phyloP scores from a whole-genome alignment of 2,797 vertebrate species.

The Peromyscus nudipes region DNA sequence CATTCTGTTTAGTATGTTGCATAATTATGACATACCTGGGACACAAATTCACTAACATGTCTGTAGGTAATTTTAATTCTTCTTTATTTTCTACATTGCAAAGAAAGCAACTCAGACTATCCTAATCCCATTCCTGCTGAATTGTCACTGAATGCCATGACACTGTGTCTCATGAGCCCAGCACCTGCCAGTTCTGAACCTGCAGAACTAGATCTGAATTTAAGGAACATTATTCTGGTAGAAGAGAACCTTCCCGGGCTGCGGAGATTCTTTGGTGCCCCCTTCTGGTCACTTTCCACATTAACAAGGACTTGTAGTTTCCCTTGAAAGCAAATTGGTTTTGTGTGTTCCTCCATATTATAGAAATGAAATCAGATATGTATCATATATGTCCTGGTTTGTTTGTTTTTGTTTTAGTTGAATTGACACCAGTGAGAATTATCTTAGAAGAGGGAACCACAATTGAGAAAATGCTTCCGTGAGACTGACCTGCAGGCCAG shows the following conservation, averaged over 20 bases:
- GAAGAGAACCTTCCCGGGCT: not conserved
- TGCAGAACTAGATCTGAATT: not conserved
- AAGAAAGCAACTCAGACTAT: not conserved
- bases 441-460: too few relatives aligned
- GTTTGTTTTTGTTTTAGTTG: not conserved
- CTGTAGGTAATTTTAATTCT: not conserved
- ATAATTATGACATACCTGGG: not conserved
- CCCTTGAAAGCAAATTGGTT: not conserved
- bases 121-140: not conserved
- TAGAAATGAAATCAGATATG: not conserved
- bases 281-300: not conserved
- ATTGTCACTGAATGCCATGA: not conserved
- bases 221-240: not conserved
- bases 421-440: not conserved
- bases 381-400: not conserved
- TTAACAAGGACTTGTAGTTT: not conserved
- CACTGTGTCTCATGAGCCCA: not conserved
- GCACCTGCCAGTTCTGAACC: not conserved
- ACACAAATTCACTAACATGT: not conserved
- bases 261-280: not conserved
- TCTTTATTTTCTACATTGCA: not conserved
- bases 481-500: not conserved
- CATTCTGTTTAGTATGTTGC: not conserved
- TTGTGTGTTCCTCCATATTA: not conserved
- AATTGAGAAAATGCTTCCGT: not conserved